phyloP scores from a whole-genome alignment of 2,888 invertebrate species.

The Drosophila hawaiiensis region DNA sequence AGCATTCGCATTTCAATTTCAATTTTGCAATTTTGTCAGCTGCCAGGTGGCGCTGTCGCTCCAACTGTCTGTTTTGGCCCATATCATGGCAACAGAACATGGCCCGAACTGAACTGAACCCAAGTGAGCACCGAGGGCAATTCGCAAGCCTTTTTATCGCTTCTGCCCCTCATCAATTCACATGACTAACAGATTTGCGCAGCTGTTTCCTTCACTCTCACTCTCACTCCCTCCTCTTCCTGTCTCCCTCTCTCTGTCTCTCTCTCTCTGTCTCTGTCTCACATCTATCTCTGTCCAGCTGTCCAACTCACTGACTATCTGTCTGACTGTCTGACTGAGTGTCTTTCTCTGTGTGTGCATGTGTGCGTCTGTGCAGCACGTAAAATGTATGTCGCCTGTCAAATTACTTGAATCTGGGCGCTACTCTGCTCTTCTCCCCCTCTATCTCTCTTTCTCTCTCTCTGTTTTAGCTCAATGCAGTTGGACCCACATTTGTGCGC shows the following conservation, averaged over 20 bases:
- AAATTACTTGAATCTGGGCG: constrained; percentile 79
- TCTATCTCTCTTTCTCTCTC: constrained; percentile 22
- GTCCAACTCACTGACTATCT: constrained; percentile 28
- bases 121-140: constrained; percentile 24
- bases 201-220: constrained; percentile 57
- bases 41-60: constrained; percentile 82
- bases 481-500: constrained; percentile 79
- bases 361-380: constrained; percentile 42
- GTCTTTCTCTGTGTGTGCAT: constrained; percentile 17
- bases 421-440: neutral
- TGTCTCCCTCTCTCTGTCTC: constrained; percentile 41
- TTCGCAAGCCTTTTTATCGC: constrained; percentile 78
- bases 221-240: neutral
- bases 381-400: constrained; percentile 81
- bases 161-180: constrained; percentile 78
- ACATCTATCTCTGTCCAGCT: constrained; percentile 17
- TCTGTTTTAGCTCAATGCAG: constrained; percentile 62
- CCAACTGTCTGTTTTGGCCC: constrained; percentile 70
- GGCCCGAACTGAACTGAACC: constrained; percentile 16
- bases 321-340: constrained; percentile 17
- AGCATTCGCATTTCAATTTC: constrained; percentile 82
- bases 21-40: constrained; percentile 83
- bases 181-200: constrained; percentile 77
- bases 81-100: constrained; percentile 66
- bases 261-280: neutral